Evolutionary conservation across 2,797 vertebrate genomes (phyloP).

Genomic region (Cyprinodon diabolis): DNA sequence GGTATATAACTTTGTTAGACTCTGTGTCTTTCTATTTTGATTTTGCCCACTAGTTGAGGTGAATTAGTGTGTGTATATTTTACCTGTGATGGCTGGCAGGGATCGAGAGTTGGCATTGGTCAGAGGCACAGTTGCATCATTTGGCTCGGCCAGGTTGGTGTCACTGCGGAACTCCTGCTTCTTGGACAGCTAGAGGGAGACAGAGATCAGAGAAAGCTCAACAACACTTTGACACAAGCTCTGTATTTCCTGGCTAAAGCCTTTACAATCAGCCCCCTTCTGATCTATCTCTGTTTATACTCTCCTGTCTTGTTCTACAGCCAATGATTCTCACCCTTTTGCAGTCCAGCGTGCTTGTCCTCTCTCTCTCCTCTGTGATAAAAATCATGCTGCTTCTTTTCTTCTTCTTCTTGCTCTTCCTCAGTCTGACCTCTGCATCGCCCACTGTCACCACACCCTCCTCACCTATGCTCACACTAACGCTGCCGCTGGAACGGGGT

Average conservation of each 20-base stretch:
- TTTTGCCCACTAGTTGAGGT: background rate
- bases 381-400: slow-evolving; percentile 96
- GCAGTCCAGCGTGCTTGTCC: slow-evolving; percentile 68
- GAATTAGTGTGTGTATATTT: background rate
- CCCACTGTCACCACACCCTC: slow-evolving; percentile 65
- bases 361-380: slow-evolving; percentile 81
- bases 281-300: background rate
- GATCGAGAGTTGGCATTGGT: slow-evolving; percentile 92
- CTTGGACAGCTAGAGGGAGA: slow-evolving; percentile 88
- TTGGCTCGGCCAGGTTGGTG: slow-evolving; percentile 91
- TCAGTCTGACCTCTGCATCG: slow-evolving; percentile 89
- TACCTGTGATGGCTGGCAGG: slow-evolving; percentile 94
- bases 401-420: slow-evolving; percentile 90
- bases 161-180: slow-evolving; percentile 98
- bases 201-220: slow-evolving; percentile 51
- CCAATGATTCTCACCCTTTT: slow-evolving; percentile 74
- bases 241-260: background rate
- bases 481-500: slow-evolving; percentile 74
- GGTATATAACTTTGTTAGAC: background rate
- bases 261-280: background rate
- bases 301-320: background rate
- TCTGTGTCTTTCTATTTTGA: slow-evolving; percentile 4
- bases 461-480: slow-evolving; percentile 65
- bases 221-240: background rate
- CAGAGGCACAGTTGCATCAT: slow-evolving; percentile 67